These are phyloP conservation scores for Eulemur mongoz DNA, from an alignment of 2,797 vertebrate species.

Conservation along the genomic window DNA sequence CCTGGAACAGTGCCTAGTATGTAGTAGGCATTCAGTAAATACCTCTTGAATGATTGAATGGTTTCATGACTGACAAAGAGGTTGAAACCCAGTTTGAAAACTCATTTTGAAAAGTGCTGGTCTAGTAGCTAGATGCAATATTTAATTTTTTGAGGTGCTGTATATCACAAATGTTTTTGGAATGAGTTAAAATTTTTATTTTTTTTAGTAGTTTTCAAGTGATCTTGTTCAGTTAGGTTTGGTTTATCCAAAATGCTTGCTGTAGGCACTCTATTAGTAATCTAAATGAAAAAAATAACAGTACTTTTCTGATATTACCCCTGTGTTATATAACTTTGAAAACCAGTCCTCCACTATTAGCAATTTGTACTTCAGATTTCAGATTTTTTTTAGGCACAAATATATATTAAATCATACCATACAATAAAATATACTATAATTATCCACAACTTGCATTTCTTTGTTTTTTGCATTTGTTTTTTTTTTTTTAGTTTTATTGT, in stretches of 20 bases:
- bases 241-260: not conserved
- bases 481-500: not conserved
- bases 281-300: not conserved
- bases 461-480: not conserved
- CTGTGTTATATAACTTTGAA: not conserved
- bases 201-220: slow-evolving; percentile 12
- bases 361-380: not conserved
- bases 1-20: not conserved
- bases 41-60: not conserved
- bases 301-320: not conserved
- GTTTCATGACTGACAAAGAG: not conserved
- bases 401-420: not conserved
- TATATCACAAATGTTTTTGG: not conserved
- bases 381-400: not conserved
- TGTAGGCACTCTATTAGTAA: not conserved
- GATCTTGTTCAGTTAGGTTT: slow-evolving; percentile 2
- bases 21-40: not conserved
- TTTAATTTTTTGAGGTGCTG: not conserved
- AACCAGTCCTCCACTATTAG: not conserved
- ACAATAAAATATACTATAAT: not conserved
- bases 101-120: not conserved
- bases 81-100: not conserved
- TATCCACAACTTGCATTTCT: not conserved
- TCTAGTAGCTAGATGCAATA: not conserved
- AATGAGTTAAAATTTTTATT: not conserved